phyloP scores from a whole-genome alignment of 2,797 vertebrate species.

The Morelia viridis region DNA sequence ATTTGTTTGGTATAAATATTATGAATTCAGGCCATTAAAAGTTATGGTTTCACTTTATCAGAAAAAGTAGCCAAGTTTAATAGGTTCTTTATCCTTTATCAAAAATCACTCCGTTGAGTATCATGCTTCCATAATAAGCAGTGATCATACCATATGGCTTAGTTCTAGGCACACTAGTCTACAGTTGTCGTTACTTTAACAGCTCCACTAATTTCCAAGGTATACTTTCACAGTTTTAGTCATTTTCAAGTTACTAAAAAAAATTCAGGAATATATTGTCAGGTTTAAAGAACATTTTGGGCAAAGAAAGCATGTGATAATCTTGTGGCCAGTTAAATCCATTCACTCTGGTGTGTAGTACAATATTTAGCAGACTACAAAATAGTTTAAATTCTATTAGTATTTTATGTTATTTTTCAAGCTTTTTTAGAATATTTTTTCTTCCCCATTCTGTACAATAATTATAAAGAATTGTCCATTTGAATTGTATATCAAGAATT shows the following conservation, averaged over 20 bases:
- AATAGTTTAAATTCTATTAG: background rate
- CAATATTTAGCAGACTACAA: background rate
- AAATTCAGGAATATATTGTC: background rate
- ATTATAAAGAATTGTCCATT: conserved; percentile 4
- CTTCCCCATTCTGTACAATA: background rate
- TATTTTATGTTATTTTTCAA: conserved; percentile 3
- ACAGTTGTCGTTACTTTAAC: background rate
- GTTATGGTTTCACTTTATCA: conserved; percentile 23
- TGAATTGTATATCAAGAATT: background rate
- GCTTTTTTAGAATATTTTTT: background rate
- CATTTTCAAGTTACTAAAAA: conserved; percentile 5
- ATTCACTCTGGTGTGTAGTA: background rate
- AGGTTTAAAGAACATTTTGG: background rate
- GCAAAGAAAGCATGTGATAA: conserved; percentile 2
- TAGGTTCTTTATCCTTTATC: conserved; percentile 23
- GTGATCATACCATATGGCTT: background rate
- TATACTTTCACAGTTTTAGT: background rate
- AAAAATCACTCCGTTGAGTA: background rate
- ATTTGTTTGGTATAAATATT: conserved; percentile 20
- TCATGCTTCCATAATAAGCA: conserved; percentile 4
- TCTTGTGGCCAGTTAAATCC: background rate
- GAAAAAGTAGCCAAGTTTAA: conserved; percentile 17
- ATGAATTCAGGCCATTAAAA: conserved; percentile 18
- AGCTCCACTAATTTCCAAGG: background rate
- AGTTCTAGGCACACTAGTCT: background rate